Conservation (phyloP, 2,113 vertebrate species). For the Aegotheles bennettii region DNA sequence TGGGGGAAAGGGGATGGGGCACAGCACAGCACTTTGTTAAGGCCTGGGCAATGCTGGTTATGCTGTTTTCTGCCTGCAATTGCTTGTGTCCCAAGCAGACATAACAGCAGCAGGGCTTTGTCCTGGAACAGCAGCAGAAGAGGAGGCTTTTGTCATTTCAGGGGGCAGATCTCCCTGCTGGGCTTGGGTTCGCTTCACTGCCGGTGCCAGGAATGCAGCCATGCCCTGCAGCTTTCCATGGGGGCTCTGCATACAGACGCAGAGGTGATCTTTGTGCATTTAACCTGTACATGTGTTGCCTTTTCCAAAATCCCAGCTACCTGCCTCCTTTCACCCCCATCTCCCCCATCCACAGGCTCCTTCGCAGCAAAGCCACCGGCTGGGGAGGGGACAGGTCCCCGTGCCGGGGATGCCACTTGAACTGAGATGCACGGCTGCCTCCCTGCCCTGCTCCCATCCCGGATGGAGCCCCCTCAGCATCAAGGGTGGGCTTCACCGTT, state of each 20-base stretch:
- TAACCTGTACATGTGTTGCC: rapidly evolving
- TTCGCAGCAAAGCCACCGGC: neutral
- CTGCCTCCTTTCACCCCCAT: neutral
- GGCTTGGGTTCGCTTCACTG: neutral
- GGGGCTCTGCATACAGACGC: neutral
- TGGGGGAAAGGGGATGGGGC: rapidly evolving
- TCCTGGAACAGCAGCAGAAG: rapidly evolving
- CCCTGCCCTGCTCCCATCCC: neutral
- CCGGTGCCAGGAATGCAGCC: neutral
- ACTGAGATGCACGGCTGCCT: neutral
- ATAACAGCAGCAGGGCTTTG: neutral
- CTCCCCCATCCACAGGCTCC: neutral
- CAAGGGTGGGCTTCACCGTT: rapidly evolving
- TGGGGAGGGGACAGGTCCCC: neutral
- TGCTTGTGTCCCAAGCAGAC: neutral
- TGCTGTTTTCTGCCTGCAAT: neutral
- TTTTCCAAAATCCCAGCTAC: neutral
- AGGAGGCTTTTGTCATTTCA: neutral
- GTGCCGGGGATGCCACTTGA: neutral
- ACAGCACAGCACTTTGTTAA: neutral
- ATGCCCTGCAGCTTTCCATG: rapidly evolving
- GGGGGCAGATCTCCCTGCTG: neutral
- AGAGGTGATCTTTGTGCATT: neutral
- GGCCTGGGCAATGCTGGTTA: neutral
- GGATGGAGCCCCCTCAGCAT: neutral